These are phyloP conservation scores for Paramuricea clavata DNA, from an alignment of 92 coral and sea anemone genomes.

Conservation along the genomic window DNA sequence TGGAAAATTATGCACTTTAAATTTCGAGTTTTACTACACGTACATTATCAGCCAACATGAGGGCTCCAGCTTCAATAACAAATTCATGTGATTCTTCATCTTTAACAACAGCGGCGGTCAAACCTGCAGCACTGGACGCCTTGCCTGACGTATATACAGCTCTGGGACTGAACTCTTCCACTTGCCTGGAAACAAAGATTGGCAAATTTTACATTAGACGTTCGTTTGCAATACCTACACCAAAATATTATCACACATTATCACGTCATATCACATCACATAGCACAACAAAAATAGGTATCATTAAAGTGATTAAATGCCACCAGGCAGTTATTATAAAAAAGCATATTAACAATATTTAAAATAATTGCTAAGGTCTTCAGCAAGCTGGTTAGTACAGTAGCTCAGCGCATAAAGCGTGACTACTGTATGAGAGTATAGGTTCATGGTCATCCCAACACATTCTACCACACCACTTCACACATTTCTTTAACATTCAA, in stretches of 20 bases:
- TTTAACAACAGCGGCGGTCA: conserved; percentile 98
- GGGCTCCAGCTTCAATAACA: conserved; percentile 99
- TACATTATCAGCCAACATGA: conserved; percentile 99
- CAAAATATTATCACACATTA: neutral
- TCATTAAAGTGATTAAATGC: too few species aligned
- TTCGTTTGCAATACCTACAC: neutral
- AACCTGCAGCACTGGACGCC: conserved; percentile 99
- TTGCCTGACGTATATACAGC: conserved; percentile 98
- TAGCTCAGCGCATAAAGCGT: too few species aligned
- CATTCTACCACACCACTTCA: too few species aligned
- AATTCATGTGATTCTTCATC: conserved; percentile 98
- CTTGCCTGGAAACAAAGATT: conserved; percentile 73
- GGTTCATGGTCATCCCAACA: too few species aligned
- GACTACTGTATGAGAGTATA: too few species aligned
- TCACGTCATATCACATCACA: too few species aligned
- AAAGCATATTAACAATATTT: too few species aligned
- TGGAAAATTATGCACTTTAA: neutral
- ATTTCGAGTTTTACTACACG: conserved; percentile 20
- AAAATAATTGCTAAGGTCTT: too few species aligned
- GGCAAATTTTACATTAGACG: neutral
- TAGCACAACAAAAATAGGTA: too few species aligned
- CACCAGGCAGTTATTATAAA: too few species aligned
- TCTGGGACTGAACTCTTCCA: conserved; percentile 95
- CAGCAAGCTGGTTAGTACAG: too few species aligned
- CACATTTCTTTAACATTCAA: too few species aligned